Percentiles rank a stretch among this genome's conserved stretches.
Conservation (phyloP, 2,888 invertebrate genomes). For the Cataglyphis livida region DNA sequence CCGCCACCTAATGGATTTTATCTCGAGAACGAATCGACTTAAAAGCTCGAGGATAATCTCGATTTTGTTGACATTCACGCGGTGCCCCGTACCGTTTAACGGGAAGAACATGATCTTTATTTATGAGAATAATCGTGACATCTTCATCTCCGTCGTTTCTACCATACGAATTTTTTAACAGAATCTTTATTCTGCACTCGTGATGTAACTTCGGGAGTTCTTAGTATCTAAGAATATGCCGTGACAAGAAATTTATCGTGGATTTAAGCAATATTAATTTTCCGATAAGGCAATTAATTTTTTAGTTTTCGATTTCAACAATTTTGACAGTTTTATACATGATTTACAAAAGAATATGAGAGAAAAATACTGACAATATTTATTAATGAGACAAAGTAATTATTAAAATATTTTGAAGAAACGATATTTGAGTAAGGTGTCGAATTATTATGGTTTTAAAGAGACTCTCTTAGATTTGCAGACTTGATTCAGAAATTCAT, state of each 20-base stretch:
- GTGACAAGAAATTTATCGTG: not conserved
- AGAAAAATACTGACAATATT: not conserved
- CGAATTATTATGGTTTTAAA: not conserved
- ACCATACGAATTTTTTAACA: not conserved
- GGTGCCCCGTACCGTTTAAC: constrained; percentile 30
- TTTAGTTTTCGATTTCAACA: not conserved
- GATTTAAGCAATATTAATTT: not conserved
- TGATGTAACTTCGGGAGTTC: not conserved
- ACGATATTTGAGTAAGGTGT: not conserved
- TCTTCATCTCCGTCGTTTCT: constrained; percentile 27
- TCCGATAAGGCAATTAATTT: constrained; percentile 1
- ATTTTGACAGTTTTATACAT: not conserved
- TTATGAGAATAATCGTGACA: constrained; percentile 45
- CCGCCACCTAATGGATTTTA: constrained; percentile 62
- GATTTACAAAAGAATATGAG: not conserved
- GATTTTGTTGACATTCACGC: constrained; percentile 28
- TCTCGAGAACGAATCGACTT: constrained; percentile 25
- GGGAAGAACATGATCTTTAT: constrained; percentile 41
- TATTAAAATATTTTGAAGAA: not conserved
- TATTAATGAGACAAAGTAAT: not conserved
- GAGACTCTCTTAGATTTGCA: not conserved
- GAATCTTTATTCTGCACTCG: constrained; percentile 46
- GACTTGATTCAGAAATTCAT: not conserved
- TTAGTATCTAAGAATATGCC: not conserved
- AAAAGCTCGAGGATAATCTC: constrained; percentile 27